Conservation (phyloP, 2,113 vertebrate species). For the Oreotrochilus melanogaster region DNA sequence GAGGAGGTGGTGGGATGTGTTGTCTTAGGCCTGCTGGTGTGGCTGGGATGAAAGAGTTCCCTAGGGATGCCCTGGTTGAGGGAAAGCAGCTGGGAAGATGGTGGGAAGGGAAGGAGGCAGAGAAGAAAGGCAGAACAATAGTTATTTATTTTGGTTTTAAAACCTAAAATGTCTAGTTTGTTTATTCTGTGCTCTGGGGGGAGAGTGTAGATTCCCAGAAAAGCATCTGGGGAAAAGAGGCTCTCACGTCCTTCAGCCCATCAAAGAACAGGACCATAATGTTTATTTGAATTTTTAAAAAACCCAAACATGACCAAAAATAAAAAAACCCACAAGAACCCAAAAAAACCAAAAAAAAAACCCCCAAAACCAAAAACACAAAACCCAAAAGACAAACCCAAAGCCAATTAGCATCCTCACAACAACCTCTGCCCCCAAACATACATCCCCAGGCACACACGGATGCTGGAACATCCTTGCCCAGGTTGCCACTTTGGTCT, state of each 20-base stretch:
- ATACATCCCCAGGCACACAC: neutral
- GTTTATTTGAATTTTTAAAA: neutral
- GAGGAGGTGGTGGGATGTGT: neutral
- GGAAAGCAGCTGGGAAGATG: constrained; percentile 14
- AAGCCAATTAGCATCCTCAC: neutral
- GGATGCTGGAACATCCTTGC: neutral
- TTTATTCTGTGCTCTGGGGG: neutral
- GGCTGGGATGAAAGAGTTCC: neutral
- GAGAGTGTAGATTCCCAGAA: constrained; percentile 6
- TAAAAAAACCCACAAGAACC: too few relatives aligned
- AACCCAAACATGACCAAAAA: neutral
- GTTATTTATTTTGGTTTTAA: constrained; percentile 49
- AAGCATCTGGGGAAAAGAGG: constrained; percentile 29
- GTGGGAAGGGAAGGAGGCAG: constrained; percentile 28
- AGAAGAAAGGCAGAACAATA: neutral
- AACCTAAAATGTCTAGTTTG: constrained; percentile 22
- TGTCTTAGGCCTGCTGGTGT: neutral
- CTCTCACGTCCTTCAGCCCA: neutral
- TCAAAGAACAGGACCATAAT: neutral
- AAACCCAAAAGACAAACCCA: too few relatives aligned
- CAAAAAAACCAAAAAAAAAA: too few relatives aligned
- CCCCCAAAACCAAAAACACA: too few relatives aligned
- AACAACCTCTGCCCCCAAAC: neutral
- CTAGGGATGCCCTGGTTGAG: neutral
- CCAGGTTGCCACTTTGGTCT: neutral